These are phyloP conservation scores for Protonemura montana DNA, from an alignment of 2,888 invertebrate species.

Conservation along the genomic window DNA sequence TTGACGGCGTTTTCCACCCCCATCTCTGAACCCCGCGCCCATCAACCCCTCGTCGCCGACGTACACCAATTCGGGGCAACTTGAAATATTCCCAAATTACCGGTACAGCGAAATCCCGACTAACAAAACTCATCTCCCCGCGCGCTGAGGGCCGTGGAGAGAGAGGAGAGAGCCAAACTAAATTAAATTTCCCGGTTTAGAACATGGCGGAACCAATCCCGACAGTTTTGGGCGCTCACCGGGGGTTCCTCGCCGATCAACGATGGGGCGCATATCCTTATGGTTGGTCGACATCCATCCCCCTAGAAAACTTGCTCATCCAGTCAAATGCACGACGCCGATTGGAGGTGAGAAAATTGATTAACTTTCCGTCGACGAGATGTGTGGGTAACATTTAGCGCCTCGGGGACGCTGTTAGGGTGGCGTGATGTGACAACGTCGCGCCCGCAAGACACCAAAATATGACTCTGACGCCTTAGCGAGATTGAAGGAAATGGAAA, in stretches of 20 bases:
- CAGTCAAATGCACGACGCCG: constrained; percentile 34
- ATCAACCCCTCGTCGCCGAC: neutral
- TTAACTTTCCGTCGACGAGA: constrained; percentile 24
- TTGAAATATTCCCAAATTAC: constrained; percentile 14
- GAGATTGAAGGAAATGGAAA: neutral
- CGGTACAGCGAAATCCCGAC: neutral
- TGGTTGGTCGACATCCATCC: constrained; percentile 30
- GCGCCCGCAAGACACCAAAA: neutral
- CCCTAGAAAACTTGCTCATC: too few species aligned
- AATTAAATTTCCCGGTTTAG: constrained; percentile 49
- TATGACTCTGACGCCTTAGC: neutral
- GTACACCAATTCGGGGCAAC: neutral
- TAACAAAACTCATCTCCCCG: constrained; percentile 45
- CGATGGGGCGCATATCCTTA: constrained; percentile 45
- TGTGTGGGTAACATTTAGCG: neutral
- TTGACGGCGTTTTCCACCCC: neutral
- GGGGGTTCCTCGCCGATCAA: constrained; percentile 56
- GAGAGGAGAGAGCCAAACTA: constrained; percentile 44
- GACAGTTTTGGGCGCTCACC: constrained; percentile 52
- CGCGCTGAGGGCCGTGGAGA: neutral
- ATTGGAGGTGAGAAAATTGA: constrained; percentile 39
- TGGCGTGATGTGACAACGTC: neutral
- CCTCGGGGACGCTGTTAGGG: neutral
- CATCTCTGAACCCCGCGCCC: neutral
- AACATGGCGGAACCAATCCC: constrained; percentile 48